Evolutionary conservation across 2,113 vertebrate species (phyloP).

Genomic region (Peromyscus leucopus): DNA sequence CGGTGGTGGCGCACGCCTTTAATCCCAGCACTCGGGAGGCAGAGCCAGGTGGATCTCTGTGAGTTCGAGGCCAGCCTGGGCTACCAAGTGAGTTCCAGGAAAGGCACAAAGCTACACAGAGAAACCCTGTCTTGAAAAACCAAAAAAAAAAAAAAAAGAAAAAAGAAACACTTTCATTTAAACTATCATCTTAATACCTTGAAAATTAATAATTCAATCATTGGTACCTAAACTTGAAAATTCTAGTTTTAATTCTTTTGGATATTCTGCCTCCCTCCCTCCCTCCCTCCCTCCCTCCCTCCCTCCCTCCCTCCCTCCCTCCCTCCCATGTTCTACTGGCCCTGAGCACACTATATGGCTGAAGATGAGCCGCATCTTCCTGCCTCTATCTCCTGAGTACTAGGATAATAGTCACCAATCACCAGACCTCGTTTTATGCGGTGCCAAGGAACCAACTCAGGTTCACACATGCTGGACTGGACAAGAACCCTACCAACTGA

Average conservation of each 20-base stretch:
- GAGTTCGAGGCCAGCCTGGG: too few species aligned
- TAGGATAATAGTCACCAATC: neutral
- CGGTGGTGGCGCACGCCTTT: too few species aligned
- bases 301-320: neutral
- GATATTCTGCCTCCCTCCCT: neutral
- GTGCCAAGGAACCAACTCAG: neutral
- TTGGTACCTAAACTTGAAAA: constrained; percentile 31
- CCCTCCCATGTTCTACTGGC: neutral
- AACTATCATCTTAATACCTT: neutral
- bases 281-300: neutral
- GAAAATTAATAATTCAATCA: constrained; percentile 35
- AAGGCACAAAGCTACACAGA: too few species aligned
- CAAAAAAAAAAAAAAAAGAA: too few species aligned
- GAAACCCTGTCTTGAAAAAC: too few species aligned
- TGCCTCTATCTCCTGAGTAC: neutral
- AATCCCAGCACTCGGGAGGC: too few species aligned
- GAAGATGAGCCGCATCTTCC: neutral
- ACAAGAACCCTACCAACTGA: neutral
- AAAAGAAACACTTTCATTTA: neutral
- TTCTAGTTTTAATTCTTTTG: neutral
- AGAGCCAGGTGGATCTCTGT: too few species aligned
- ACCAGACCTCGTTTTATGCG: neutral
- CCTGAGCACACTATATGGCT: neutral
- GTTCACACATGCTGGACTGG: neutral
- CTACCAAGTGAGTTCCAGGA: too few species aligned